phyloP scores from a whole-genome alignment of 2,113 vertebrate genomes.

The Triplophysa siluroides region DNA sequence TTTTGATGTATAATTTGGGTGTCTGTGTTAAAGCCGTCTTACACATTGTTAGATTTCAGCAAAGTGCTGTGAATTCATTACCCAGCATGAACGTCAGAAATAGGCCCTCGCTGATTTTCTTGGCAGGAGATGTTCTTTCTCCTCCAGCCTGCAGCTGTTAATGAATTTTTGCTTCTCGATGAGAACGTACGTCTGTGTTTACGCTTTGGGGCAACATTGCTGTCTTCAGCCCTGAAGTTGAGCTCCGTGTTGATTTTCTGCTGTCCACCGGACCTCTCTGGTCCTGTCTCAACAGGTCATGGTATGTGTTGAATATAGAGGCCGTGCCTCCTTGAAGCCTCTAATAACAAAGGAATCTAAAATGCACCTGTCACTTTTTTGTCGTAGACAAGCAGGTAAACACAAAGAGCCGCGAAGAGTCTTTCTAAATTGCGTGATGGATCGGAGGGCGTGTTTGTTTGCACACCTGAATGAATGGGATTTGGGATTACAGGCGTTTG shows the following conservation, averaged over 20 bases:
- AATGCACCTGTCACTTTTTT: slow-evolving; percentile 61
- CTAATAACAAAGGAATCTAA: slow-evolving; percentile 59
- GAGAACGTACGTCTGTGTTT: neutral
- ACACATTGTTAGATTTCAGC: neutral
- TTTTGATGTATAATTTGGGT: neutral
- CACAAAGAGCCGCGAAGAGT: neutral
- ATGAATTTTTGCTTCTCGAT: slow-evolving; percentile 17
- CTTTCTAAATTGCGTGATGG: neutral
- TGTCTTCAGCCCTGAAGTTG: neutral
- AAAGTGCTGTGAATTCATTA: slow-evolving; percentile 23
- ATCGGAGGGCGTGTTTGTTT: slow-evolving; percentile 7
- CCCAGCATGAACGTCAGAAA: slow-evolving; percentile 19
- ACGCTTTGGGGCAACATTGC: slow-evolving; percentile 2
- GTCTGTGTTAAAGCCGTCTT: neutral
- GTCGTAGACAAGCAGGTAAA: slow-evolving; percentile 41
- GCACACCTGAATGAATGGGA: slow-evolving; percentile 11
- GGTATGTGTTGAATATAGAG: slow-evolving; percentile 62
- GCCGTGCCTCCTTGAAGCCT: slow-evolving; percentile 51
- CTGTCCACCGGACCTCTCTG: neutral
- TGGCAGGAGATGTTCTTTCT: slow-evolving; percentile 8
- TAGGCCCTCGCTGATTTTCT: slow-evolving; percentile 4
- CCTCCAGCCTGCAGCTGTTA: neutral
- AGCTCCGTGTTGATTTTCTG: neutral
- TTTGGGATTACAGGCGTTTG: neutral
- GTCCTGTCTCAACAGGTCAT: slow-evolving; percentile 63